Evolutionary conservation across 2,888 invertebrate genomes (phyloP), one percentile per base, ranked within the genome.

Genomic region (Pantelozetes paolii): DNA sequence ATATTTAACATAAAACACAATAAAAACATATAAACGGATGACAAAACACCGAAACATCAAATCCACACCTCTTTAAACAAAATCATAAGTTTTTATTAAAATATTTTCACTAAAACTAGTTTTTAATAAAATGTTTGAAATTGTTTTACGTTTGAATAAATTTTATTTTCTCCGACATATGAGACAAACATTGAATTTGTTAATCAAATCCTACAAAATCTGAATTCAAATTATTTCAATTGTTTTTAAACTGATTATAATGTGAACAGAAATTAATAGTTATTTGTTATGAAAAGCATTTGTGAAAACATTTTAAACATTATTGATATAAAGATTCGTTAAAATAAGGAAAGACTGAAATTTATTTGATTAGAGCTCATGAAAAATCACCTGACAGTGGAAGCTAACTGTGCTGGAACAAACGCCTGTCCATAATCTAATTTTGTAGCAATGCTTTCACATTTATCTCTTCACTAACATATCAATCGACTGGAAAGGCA

Each of bases 341-440:
- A 2, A 30, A 40, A 64, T 64, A n/a, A 40, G 36, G 26, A n/a
- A n/a, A 64, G 64, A 64, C 36, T 64, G 1, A n/a, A 11, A 36
- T 64, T 64, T 11, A 64, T 64, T n/a, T 15, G n/a, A 64, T 64
- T 32, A 64, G 64, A 36, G 36, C 6, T 64, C 36, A 64, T 64
- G 64, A 64, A 64, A 64, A 64, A 64, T 64, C 64, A 64, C 64
- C 36, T 64, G 64, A 64, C 32, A 64, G 6, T 2, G 20, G n/a
- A 5, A 18, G 36, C 57, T 5, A n/a, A 9, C 18, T 11, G 20
- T 36, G 15, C 32, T 30, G 36, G 20, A n/a, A 18, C 36, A 36
- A 36, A 36, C 8, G 32, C n/a, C 64, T 32, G 64, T n/a, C 64
- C 15, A 64, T 64, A 64, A 64, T 64, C 20, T 64, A 64, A 64